Percentiles rank a stretch among this genome's conserved stretches.
These are phyloP conservation scores for Colius striatus DNA, from an alignment of 2,113 vertebrate genomes.

Conservation along the genomic window DNA sequence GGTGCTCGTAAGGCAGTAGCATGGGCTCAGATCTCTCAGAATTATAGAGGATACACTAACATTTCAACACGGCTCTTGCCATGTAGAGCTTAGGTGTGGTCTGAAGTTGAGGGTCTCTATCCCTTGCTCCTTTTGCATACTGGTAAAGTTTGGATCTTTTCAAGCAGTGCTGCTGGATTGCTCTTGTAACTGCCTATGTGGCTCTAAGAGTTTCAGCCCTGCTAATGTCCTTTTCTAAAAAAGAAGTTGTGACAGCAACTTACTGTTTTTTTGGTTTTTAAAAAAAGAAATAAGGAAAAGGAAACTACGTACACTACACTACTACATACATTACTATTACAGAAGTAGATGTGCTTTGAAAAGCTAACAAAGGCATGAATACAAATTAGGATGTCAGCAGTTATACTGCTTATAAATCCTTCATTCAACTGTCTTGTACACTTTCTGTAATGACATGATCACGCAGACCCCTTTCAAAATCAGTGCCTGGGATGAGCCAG, in stretches of 20 bases:
- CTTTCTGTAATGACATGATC: constrained; percentile 14
- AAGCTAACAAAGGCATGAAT: not conserved
- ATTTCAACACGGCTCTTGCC: not conserved
- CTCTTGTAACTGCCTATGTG: not conserved
- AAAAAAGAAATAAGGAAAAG: not conserved
- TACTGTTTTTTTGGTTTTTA: not conserved
- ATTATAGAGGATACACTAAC: not conserved
- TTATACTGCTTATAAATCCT: constrained; percentile 1
- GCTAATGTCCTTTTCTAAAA: not conserved
- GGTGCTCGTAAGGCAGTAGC: not conserved
- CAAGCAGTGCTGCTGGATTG: not conserved
- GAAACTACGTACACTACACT: not conserved
- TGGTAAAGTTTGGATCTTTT: not conserved
- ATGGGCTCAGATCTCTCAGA: not conserved
- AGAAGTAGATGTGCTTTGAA: not conserved
- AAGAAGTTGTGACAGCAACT: not conserved
- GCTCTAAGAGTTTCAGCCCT: not conserved
- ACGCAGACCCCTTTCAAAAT: constrained; percentile 29
- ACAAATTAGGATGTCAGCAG: constrained; percentile 11
- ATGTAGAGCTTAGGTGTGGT: not conserved
- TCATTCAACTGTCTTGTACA: not conserved
- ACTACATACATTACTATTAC: not conserved
- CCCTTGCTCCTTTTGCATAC: not conserved
- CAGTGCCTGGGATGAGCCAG: not conserved
- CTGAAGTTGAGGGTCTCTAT: not conserved